A percentile compares a stretch with the other conserved stretches of the same genome.
phyloP scores from a whole-genome alignment of 2,797 vertebrate genomes.

The Enteromius unitaeniatus region DNA sequence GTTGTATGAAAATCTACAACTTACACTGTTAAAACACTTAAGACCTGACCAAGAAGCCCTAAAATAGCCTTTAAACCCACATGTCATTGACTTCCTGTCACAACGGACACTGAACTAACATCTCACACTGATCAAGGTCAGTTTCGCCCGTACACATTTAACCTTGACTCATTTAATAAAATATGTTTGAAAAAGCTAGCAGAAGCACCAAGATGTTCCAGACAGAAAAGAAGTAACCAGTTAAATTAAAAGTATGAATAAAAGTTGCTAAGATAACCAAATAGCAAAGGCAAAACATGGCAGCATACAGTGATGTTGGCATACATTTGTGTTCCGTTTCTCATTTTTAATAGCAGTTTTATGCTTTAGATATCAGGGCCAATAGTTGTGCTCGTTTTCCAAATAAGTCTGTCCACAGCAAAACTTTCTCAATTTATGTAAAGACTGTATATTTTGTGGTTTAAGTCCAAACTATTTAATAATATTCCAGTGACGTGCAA shows the following conservation, averaged over 20 bases:
- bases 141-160: neutral
- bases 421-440: neutral
- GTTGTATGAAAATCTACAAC: neutral
- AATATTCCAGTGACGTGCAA: neutral
- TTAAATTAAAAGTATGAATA: constrained; percentile 20
- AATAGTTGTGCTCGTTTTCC: neutral
- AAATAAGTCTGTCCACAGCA: neutral
- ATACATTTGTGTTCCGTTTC: neutral
- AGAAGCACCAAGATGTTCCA: neutral
- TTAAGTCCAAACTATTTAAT: neutral
- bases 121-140: neutral
- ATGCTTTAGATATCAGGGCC: neutral
- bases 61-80: constrained; percentile 3
- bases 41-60: neutral
- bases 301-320: neutral
- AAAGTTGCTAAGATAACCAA: constrained; percentile 9
- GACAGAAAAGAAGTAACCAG: neutral
- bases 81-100: constrained; percentile 23
- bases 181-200: neutral
- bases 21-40: neutral
- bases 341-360: neutral
- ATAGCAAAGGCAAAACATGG: constrained; percentile 25
- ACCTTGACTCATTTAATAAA: neutral
- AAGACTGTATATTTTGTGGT: neutral
- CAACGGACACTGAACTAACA: neutral